phyloP scores from a whole-genome alignment of 2,888 invertebrate genomes.

The Drosophila limbata region DNA sequence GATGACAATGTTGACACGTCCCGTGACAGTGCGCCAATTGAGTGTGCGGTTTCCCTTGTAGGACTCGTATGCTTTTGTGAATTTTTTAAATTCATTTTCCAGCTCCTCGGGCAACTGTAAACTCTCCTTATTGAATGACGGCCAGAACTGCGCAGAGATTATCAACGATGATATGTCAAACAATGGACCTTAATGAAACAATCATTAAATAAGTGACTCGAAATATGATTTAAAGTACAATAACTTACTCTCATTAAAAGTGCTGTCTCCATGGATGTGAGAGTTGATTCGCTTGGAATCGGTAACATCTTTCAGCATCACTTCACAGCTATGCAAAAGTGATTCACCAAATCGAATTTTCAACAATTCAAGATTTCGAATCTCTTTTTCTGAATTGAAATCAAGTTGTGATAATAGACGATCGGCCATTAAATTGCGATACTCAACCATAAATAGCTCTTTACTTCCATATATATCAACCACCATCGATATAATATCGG shows the following conservation, averaged over 20 bases:
- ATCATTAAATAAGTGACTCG: neutral
- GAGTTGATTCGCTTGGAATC: conserved; percentile 97
- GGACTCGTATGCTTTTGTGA: conserved; percentile 95
- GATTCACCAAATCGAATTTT: conserved; percentile 98
- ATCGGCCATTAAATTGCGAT: conserved; percentile 96
- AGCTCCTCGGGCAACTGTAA: conserved; percentile 93
- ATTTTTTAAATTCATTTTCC: conserved; percentile 92
- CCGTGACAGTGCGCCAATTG: conserved; percentile 97
- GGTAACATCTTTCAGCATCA: conserved; percentile 98
- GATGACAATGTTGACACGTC: conserved; percentile 95
- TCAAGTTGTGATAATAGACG: conserved; percentile 92
- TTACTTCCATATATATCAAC: conserved; percentile 99
- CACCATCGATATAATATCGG: conserved; percentile 98
- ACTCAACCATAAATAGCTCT: conserved; percentile 99
- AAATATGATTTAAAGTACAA: neutral
- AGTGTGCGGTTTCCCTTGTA: conserved; percentile 96
- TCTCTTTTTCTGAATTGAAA: conserved; percentile 95
- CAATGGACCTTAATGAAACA: conserved; percentile 84
- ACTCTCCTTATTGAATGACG: conserved; percentile 97
- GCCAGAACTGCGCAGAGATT: conserved; percentile 99
- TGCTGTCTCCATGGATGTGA: conserved; percentile 91
- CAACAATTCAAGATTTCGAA: conserved; percentile 95
- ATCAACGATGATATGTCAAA: conserved; percentile 93
- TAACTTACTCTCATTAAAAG: conserved; percentile 78
- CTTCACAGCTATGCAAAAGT: conserved; percentile 98